Base-by-base conservation (phyloP, 1,140 invertebrate species). In the Psix sp. region DNA sequence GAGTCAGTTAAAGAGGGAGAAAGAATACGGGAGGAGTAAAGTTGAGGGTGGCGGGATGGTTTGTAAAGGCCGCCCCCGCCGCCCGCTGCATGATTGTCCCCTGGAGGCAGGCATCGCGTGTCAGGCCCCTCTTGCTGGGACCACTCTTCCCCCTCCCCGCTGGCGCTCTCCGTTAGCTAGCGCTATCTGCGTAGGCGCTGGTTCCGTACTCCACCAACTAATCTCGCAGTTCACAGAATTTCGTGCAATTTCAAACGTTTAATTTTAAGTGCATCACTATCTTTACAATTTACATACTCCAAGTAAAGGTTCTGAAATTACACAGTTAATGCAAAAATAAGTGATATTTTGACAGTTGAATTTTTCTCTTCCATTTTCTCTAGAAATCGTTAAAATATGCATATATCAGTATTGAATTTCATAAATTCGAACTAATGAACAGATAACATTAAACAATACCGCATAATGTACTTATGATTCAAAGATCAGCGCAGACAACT, bases 31-130 rank as follows among this genome's bases (percentile, higher is more conserved):
- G 65, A 39, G 38, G 56, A 36, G 46, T 39, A 60, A 29, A 52
- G 67, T 56, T 39, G 59, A 56, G 77, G 77, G 72, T 51, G 63
- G 56, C 63, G 65, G 65, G 77, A 73, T 60, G 77, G 77, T 66
- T 71, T n/a, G n/a, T 76, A 72, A 74, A 77, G 73, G 74, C 81
- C 83, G 79, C 84, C 84, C 84, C 82, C 84, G 82, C 83, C 81
- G 77, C 78, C 82, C 82, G 76, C 78, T 80, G 74, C 80, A 74
- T 83, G 84, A 85, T 85, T 84, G 79, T 84, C 82, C 81, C 85
- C 85, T 74, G 77, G 79, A 73, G 85, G 81, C 84, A 78, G 73
- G 84, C 83, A 87, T 86, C 84, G 84, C 85, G 84, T 86, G 84
- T 87, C 84, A 84, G 84, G 77, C 82, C 84, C 82, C 84, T 82